phyloP scores from a whole-genome alignment of 1,140 invertebrate species.

The Lucilia sericata region DNA sequence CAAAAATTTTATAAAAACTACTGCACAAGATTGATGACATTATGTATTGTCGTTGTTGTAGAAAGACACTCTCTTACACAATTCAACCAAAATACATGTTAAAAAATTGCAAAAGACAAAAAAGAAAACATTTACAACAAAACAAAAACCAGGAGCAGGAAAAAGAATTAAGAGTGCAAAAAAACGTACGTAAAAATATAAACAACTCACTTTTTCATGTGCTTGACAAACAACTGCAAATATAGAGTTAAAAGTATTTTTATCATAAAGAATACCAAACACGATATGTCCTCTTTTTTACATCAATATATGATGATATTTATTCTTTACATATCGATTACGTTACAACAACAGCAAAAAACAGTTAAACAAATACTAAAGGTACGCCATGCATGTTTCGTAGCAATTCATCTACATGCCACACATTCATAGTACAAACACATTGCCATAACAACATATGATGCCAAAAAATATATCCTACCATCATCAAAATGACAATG shows the following conservation, averaged over 20 bases:
- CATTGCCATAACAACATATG: neutral
- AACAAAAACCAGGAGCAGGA: neutral
- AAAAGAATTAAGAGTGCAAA: neutral
- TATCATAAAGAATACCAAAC: neutral
- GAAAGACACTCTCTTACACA: neutral
- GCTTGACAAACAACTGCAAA: constrained; percentile 15
- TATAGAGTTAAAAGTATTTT: constrained; percentile 3
- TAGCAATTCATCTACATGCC: constrained; percentile 1
- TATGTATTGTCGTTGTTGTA: constrained; percentile 2
- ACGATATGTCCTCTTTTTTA: neutral
- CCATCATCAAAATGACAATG: constrained; percentile 36
- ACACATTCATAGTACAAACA: neutral
- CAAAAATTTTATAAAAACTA: constrained; percentile 12
- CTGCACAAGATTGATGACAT: constrained; percentile 31
- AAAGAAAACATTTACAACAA: neutral
- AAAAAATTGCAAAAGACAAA: neutral
- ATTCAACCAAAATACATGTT: neutral
- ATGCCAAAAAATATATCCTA: neutral
- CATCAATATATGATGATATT: constrained; percentile 1
- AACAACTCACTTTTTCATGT: constrained; percentile 4
- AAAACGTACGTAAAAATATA: neutral
- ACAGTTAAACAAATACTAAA: neutral
- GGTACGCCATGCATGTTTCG: neutral
- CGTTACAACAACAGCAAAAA: neutral
- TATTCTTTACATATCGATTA: constrained; percentile 31